Conservation (phyloP, 2,113 vertebrate species). For the Passer montanus region DNA sequence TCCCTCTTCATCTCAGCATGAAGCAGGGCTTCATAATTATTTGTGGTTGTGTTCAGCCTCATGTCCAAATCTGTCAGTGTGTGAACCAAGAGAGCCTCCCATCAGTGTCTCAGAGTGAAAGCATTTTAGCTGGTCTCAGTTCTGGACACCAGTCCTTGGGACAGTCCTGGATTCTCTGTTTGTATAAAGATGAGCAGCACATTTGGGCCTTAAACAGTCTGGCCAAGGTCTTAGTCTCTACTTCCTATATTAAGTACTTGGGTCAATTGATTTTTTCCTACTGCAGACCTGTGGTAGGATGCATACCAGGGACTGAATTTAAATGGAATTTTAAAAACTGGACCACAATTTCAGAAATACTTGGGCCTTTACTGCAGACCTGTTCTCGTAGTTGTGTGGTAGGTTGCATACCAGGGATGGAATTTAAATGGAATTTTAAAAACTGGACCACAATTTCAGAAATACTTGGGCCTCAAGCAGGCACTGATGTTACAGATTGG, state of each 20-base stretch:
- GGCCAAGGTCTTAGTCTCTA: not conserved
- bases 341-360: not conserved
- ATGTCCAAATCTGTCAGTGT: not conserved
- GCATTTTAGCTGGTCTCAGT: not conserved
- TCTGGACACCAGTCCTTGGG: not conserved
- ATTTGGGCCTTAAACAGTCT: not conserved
- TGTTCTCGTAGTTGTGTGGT: not conserved
- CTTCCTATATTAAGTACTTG: not conserved
- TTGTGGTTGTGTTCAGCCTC: not conserved
- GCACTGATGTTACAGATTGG: not conserved
- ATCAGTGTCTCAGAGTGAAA: not conserved
- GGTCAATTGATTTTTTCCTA: not conserved
- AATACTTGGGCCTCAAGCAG: not conserved
- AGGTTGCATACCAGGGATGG: not conserved
- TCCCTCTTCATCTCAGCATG: not conserved
- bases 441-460: not conserved
- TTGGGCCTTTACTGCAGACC: rapidly evolving
- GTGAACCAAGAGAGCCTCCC: not conserved
- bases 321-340: not conserved
- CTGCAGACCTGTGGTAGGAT: not conserved
- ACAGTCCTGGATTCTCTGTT: not conserved
- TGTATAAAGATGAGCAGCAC: not conserved
- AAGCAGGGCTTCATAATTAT: not conserved
- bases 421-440: not conserved
- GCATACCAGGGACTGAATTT: not conserved